phyloP scores from a whole-genome alignment of 2,113 vertebrate genomes.

The Campylorhamphus procurvoides region DNA sequence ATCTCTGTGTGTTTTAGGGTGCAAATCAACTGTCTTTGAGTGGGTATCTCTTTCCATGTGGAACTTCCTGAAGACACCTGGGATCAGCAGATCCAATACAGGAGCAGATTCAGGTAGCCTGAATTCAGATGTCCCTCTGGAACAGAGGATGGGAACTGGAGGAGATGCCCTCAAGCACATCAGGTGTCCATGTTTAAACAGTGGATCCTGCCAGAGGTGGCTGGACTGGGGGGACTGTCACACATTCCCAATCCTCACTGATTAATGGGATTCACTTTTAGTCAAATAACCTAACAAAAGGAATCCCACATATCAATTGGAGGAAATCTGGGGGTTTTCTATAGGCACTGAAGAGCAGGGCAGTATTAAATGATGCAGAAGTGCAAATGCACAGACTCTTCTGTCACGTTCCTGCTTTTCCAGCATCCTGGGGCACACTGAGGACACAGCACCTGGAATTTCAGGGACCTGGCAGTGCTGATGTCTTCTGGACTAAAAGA shows the following conservation, averaged over 20 bases:
- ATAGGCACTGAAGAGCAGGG: accelerated
- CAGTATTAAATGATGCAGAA: neutral
- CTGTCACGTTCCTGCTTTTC: neutral
- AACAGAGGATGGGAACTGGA: neutral
- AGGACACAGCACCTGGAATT: neutral
- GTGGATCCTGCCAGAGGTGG: accelerated
- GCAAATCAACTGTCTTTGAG: neutral
- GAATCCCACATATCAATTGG: accelerated
- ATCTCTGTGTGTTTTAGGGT: neutral
- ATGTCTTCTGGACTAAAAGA: neutral
- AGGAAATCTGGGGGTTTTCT: neutral
- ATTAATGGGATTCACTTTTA: neutral
- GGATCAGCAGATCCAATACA: neutral
- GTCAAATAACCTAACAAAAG: neutral
- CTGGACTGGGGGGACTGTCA: neutral
- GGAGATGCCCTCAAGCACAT: neutral
- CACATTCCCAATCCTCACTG: neutral
- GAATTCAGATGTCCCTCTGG: neutral
- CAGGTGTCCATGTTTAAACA: accelerated
- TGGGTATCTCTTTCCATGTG: neutral
- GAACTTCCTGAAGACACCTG: neutral
- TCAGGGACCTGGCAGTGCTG: neutral
- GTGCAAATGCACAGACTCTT: neutral
- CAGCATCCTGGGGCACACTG: neutral
- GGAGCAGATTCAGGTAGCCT: neutral